Percentiles rank a stretch among this genome's conserved stretches.
These are phyloP conservation scores for Orientallactaga sibirica DNA, from an alignment of 2,797 vertebrate species.

Conservation along the genomic window DNA sequence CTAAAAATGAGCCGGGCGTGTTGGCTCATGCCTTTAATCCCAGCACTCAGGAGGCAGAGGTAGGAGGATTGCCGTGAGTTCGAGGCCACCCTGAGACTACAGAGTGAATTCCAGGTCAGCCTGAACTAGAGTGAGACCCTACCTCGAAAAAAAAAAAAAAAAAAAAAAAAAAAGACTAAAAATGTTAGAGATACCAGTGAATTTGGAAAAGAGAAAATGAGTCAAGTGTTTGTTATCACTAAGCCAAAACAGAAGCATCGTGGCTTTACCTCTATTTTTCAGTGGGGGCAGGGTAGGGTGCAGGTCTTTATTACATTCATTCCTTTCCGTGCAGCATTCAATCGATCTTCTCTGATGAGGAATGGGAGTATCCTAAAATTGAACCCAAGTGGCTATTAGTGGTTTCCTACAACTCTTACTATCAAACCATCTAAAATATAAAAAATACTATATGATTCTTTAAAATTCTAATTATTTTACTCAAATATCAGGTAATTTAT, in stretches of 20 bases:
- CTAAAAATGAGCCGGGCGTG: no score
- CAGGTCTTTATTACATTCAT: conserved; percentile 96
- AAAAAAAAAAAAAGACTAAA: no score
- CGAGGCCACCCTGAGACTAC: no score
- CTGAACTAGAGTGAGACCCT: no score
- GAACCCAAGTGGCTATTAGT: conserved; percentile 23
- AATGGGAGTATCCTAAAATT: conserved; percentile 93
- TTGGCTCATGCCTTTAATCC: no score
- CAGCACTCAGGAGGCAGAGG: no score
- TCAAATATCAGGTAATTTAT: neutral
- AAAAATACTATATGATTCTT: neutral
- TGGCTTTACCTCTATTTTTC: conserved; percentile 91
- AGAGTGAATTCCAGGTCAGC: no score
- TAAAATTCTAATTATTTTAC: conserved; percentile 40
- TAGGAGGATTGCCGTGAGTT: no score
- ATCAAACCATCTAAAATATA: neutral
- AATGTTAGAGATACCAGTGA: neutral
- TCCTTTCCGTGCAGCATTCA: conserved; percentile 95
- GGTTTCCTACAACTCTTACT: conserved; percentile 8
- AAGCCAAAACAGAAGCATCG: no score
- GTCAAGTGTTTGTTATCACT: neutral
- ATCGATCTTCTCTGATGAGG: conserved; percentile 92
- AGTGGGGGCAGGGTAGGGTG: conserved; percentile 95
- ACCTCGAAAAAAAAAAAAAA: no score
- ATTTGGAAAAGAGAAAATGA: neutral